These are phyloP conservation scores for Pachymerium ferrugineum DNA, from an alignment of 2,888 invertebrate genomes.

Conservation along the genomic window DNA sequence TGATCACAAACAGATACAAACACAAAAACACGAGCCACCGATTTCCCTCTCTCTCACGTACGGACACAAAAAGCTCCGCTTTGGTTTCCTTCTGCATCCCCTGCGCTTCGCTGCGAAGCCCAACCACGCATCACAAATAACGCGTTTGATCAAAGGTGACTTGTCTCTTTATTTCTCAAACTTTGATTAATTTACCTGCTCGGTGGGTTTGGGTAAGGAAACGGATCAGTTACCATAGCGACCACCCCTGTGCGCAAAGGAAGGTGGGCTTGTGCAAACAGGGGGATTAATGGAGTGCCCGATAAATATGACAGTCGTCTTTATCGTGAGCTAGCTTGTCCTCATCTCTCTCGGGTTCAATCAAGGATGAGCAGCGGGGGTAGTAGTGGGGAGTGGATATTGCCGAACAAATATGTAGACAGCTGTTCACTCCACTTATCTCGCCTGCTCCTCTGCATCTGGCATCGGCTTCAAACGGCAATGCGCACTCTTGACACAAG, in stretches of 20 bases:
- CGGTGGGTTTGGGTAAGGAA: slow-evolving; percentile 14
- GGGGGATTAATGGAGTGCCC: slow-evolving; percentile 24
- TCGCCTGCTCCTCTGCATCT: slow-evolving; percentile 1
- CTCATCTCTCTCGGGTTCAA: slow-evolving; percentile 27
- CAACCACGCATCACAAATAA: slow-evolving; percentile 20
- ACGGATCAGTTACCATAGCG: not conserved
- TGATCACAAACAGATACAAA: slow-evolving; percentile 25
- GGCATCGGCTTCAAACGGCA: slow-evolving; percentile 17
- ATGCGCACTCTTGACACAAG: not conserved
- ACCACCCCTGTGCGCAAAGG: not conserved
- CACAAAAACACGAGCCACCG: slow-evolving; percentile 14
- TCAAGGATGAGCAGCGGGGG: slow-evolving; percentile 22
- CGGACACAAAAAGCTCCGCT: not conserved
- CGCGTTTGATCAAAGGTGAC: slow-evolving; percentile 17
- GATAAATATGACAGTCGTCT: slow-evolving; percentile 27
- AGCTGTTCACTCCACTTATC: slow-evolving; percentile 27
- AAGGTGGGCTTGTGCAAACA: slow-evolving; percentile 22
- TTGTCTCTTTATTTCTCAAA: slow-evolving; percentile 27
- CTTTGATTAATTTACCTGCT: slow-evolving; percentile 25
- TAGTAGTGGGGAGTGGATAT: slow-evolving; percentile 16
- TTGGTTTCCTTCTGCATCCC: not conserved
- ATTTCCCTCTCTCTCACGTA: not conserved
- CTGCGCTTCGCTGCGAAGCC: not conserved
- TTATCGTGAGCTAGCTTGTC: slow-evolving; percentile 22
- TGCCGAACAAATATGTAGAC: slow-evolving; percentile 27